These are phyloP conservation scores for Girardia tigrina DNA, from an alignment of 2,888 invertebrate genomes.

Conservation along the genomic window DNA sequence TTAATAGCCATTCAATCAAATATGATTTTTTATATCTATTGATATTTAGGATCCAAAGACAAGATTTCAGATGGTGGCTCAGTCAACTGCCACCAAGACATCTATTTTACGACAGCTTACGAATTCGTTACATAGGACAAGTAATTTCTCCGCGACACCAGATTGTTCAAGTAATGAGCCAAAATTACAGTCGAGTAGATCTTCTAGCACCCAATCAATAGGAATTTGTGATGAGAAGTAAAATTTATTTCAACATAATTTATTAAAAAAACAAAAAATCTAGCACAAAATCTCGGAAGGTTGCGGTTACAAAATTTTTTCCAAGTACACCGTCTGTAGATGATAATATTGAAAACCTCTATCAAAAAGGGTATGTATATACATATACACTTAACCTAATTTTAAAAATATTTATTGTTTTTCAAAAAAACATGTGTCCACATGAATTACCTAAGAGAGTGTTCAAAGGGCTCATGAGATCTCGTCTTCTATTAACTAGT, in stretches of 20 bases:
- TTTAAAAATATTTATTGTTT: too few relatives aligned
- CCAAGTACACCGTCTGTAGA: background rate
- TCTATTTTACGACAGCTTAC: background rate
- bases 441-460: too few relatives aligned
- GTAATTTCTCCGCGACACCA: background rate
- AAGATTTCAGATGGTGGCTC: background rate
- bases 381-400: too few relatives aligned
- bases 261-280: background rate
- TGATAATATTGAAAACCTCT: background rate
- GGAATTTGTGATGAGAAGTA: background rate
- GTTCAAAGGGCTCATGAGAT: too few relatives aligned
- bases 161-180: background rate
- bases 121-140: background rate
- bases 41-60: conserved; percentile 12
- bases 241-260: background rate
- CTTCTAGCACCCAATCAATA: background rate
- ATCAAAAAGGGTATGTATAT: conserved; percentile 9
- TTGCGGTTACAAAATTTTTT: background rate
- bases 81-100: background rate
- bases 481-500: too few relatives aligned
- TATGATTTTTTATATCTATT: too few relatives aligned
- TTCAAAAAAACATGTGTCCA: too few relatives aligned
- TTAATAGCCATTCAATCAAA: too few relatives aligned
- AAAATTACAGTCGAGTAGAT: background rate
- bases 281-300: background rate